phyloP scores from a whole-genome alignment of 1,140 invertebrate species.

The Lamellibrachia luymesi region DNA sequence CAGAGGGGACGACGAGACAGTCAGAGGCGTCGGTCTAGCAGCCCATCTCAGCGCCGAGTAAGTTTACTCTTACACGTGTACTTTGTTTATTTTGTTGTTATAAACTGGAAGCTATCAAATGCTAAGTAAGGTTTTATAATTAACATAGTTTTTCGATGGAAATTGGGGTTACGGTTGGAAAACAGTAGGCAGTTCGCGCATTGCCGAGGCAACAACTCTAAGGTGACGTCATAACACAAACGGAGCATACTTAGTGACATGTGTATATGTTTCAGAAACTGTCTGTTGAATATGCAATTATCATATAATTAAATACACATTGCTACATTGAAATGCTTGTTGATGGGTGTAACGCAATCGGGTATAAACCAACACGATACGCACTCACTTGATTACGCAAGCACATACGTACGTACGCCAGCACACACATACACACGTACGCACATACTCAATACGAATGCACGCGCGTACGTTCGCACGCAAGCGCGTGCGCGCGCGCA shows the following conservation, averaged over 20 bases:
- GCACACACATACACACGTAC: not conserved
- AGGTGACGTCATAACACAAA: not conserved
- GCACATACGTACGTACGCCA: not conserved
- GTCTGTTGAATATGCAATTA: not conserved
- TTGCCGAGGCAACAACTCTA: not conserved
- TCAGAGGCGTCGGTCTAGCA: not conserved
- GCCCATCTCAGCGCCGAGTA: not conserved
- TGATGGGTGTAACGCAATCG: no score
- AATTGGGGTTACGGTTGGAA: not conserved
- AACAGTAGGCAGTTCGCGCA: not conserved
- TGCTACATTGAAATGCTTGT: no score
- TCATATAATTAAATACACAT: no score
- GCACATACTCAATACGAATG: no score
- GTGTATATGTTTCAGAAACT: not conserved
- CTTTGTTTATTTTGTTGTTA: not conserved
- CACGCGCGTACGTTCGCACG: no score
- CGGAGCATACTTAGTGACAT: not conserved
- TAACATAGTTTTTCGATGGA: no score
- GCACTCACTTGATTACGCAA: not conserved
- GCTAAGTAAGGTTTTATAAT: not conserved
- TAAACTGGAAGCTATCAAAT: not conserved
- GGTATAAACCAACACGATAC: not conserved
- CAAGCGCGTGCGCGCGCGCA: no score
- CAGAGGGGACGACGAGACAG: not conserved
- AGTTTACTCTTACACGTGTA: not conserved